Percentiles rank a stretch among this genome's conserved stretches.
Conservation (phyloP, 2,888 invertebrate genomes). For the Sylvicola fuscatus region DNA sequence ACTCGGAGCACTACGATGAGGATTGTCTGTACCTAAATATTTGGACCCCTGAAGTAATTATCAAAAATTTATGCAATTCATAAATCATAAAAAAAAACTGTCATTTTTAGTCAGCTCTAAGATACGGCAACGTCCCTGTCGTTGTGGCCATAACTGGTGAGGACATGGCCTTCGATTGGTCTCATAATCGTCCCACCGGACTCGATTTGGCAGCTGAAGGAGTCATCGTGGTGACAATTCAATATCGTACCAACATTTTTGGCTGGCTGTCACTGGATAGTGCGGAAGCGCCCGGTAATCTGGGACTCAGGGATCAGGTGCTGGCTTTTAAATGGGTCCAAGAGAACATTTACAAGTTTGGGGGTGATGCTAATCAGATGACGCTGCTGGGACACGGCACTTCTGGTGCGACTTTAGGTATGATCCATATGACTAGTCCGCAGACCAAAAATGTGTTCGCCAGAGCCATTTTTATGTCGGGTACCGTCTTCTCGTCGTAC, state of each 20-base stretch:
- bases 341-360: constrained; percentile 56
- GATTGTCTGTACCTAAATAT: constrained; percentile 83
- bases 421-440: constrained; percentile 44
- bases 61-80: constrained; percentile 2
- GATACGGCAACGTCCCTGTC: constrained; percentile 38
- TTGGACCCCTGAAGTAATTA: constrained; percentile 58
- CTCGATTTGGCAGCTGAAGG: constrained; percentile 52
- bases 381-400: constrained; percentile 63
- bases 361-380: constrained; percentile 58
- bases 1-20: constrained; percentile 28
- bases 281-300: constrained; percentile 50
- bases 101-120: constrained; percentile 16
- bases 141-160: constrained; percentile 23
- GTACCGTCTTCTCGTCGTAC: constrained; percentile 28
- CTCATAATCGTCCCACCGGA: constrained; percentile 34
- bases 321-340: constrained; percentile 57
- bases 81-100: constrained; percentile 2
- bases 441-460: constrained; percentile 34
- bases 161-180: constrained; percentile 44
- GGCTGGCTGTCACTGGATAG: constrained; percentile 40
- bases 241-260: constrained; percentile 48
- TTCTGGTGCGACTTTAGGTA: constrained; percentile 48
- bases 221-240: constrained; percentile 44
- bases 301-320: constrained; percentile 70
- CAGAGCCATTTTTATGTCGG: constrained; percentile 47